These are phyloP conservation scores for Zosterops pallidus DNA, from an alignment of 2,113 vertebrate genomes.

Conservation along the genomic window DNA sequence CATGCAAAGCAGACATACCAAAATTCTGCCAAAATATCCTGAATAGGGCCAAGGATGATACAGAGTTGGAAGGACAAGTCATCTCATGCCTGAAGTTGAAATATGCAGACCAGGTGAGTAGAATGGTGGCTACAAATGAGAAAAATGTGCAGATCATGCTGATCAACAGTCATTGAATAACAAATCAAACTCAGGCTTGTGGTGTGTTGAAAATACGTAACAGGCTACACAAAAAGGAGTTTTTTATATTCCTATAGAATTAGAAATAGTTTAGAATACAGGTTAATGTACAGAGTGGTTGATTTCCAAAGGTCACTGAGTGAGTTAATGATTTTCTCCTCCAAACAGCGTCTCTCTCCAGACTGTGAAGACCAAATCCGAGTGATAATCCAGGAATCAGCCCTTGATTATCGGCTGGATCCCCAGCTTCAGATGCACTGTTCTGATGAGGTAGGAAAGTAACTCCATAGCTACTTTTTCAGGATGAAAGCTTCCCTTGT, in stretches of 20 bases:
- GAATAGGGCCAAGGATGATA: conserved; percentile 88
- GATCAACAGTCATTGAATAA: not conserved
- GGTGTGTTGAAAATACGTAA: fast-evolving
- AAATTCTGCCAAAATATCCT: conserved; percentile 94
- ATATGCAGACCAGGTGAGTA: conserved; percentile 92
- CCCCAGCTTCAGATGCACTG: conserved; percentile 97
- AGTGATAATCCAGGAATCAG: conserved; percentile 94
- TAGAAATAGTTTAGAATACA: not conserved
- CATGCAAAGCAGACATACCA: conserved; percentile 97
- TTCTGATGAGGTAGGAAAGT: conserved; percentile 84
- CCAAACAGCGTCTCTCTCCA: conserved; percentile 86
- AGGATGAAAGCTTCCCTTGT: not conserved
- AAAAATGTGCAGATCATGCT: not conserved
- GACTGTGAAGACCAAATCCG: conserved; percentile 97
- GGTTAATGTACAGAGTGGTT: not conserved
- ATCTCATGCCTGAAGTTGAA: conserved; percentile 96
- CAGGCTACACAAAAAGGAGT: not conserved
- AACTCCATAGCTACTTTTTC: not conserved
- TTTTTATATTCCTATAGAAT: fast-evolving
- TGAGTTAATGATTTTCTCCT: not conserved
- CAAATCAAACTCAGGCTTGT: not conserved
- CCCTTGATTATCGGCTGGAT: conserved; percentile 94
- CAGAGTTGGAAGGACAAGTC: conserved; percentile 93
- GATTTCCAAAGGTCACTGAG: not conserved
- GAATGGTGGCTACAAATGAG: not conserved